Conservation (phyloP, 1,140 invertebrate genomes). For the Tetranychus urticae region DNA sequence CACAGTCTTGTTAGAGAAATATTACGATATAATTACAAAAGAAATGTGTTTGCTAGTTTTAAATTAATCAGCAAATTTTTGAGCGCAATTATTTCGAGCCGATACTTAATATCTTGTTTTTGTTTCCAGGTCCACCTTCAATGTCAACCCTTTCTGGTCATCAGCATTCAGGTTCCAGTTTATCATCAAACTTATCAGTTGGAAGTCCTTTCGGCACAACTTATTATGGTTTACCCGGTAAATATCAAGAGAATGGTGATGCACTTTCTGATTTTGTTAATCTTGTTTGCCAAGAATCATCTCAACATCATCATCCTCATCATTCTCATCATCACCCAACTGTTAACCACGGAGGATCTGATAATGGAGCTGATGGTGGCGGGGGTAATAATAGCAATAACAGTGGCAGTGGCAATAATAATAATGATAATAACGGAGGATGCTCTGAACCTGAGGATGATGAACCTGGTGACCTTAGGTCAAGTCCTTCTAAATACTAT, state of each 20-base stretch:
- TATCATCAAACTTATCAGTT: background rate
- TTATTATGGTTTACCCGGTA: conserved; percentile 3
- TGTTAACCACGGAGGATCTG: background rate
- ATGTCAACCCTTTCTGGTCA: background rate
- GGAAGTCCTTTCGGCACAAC: background rate
- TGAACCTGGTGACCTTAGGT: background rate
- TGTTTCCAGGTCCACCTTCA: background rate
- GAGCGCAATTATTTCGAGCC: too few relatives aligned
- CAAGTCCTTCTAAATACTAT: conserved; percentile 5
- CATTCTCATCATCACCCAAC: background rate
- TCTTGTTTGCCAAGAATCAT: conserved; percentile 43
- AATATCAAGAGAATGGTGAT: conserved; percentile 16
- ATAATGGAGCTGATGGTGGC: background rate
- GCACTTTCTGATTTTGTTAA: conserved; percentile 86
- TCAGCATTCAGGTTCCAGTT: background rate
- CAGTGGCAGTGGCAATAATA: conserved; percentile 33
- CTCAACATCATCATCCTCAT: conserved; percentile 8
- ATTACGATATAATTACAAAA: too few relatives aligned
- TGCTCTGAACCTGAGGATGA: background rate
- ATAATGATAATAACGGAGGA: background rate
- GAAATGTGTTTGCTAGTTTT: too few relatives aligned
- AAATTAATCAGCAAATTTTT: too few relatives aligned
- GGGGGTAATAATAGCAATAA: conserved; percentile 56
- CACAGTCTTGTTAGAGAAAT: too few relatives aligned
- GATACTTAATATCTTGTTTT: too few relatives aligned